phyloP scores from a whole-genome alignment of 2,797 vertebrate genomes.

The Danio kyathit region DNA sequence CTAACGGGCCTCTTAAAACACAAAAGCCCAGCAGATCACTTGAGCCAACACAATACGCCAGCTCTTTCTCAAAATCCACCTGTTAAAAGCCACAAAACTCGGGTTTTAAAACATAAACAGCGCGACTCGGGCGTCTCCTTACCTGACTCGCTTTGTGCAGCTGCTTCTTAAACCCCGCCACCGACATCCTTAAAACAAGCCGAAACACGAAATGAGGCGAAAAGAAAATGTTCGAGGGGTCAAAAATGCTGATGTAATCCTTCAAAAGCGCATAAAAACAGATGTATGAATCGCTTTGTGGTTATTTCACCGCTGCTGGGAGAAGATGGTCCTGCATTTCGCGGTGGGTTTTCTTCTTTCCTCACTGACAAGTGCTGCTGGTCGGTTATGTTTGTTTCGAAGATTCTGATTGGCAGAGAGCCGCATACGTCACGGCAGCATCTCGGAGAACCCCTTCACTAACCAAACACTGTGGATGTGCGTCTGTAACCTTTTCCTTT shows the following conservation, averaged over 20 bases:
- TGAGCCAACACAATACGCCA: not conserved
- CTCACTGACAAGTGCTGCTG: slow-evolving; percentile 16
- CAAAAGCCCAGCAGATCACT: not conserved
- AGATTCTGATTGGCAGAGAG: slow-evolving; percentile 27
- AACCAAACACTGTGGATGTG: not conserved
- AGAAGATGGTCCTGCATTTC: slow-evolving; percentile 42
- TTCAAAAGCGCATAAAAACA: too few relatives aligned
- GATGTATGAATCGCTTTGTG: not conserved
- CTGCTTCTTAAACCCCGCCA: slow-evolving; percentile 94
- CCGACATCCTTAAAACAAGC: slow-evolving; percentile 82
- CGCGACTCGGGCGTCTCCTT: slow-evolving; percentile 64
- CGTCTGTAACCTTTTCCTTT: too few relatives aligned
- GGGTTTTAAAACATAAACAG: not conserved
- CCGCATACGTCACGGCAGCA: slow-evolving; percentile 31
- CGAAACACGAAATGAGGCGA: not conserved
- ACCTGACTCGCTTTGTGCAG: slow-evolving; percentile 97
- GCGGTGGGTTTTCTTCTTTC: slow-evolving; percentile 24
- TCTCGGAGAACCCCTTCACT: slow-evolving; percentile 30
- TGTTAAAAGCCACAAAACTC: not conserved
- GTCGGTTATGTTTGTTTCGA: not conserved
- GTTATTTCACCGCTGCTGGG: slow-evolving; percentile 8
- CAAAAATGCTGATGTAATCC: slow-evolving; percentile 10
- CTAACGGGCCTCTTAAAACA: not conserved
- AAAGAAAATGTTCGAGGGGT: not conserved
- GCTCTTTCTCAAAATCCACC: not conserved